Evolutionary conservation across 1,140 invertebrate genomes (phyloP), one percentile per base, ranked within the genome.

Genomic region (Laupala kohalensis): DNA sequence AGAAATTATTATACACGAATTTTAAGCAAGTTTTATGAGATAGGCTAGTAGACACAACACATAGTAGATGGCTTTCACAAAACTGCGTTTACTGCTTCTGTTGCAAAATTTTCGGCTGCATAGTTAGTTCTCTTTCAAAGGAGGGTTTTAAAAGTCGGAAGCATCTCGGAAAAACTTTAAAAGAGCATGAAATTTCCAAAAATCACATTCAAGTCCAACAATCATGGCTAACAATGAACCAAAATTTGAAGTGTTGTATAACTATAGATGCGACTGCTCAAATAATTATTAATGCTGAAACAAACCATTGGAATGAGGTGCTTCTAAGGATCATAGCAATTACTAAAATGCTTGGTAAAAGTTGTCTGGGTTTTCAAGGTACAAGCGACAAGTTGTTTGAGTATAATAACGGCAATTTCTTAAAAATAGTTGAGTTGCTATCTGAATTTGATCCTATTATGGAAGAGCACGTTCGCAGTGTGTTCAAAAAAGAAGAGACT

Each of bases 41-140:
- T 25, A 74, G 74, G 71, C 63, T 37, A 37, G 30, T 37, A 37
- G 6, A 37, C 15, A 6, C 30, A 6, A n/a, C n/a, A n/a, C n/a
- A n/a, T n/a, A n/a, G n/a, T n/a, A n/a, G n/a, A n/a, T n/a, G n/a
- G n/a, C 30, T 37, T 37, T 37, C 6, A 6, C 30, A 37, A 37
- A 37, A 15, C 30, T 74, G 66, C 13, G 68, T 76, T 65, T 74
- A 71, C 73, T 74, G 74, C 69, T 76, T 76, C 70, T 76, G 71
- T 73, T 75, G 73, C 72, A 75, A 76, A 74, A 71, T 76, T 23
- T 73, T 75, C 68, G 69, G 69, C 30, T 74, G 73, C 68, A 64
- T 30, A 64, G 5, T 25, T 26, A 72, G 37, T 73, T 74, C 24
- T 74, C 71, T 75, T 13, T 75, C 71, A 63, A 67, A 67, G 24